Conservation (phyloP, 92 coral and sea anemone genomes). For the Epizoanthus fatuus region DNA sequence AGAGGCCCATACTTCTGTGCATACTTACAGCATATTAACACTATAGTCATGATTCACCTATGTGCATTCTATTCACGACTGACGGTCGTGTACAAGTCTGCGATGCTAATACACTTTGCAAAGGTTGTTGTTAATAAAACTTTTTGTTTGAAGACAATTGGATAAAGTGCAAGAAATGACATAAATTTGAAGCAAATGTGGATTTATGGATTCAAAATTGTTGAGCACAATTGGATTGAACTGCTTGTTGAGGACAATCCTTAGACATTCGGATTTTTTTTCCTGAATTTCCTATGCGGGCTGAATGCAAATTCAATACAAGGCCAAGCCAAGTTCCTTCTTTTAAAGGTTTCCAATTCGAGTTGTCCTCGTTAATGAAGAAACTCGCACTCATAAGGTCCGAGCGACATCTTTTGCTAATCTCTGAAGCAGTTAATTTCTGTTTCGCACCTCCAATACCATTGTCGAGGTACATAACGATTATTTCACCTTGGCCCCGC, state of each 20-base stretch:
- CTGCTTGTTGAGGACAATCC: background rate
- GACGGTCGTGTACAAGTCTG: no score
- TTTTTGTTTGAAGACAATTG: no score
- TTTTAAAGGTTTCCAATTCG: background rate
- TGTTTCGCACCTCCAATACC: background rate
- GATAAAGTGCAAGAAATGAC: no score
- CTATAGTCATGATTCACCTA: no score
- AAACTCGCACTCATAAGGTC: background rate
- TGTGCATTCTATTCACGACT: no score
- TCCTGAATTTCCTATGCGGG: background rate
- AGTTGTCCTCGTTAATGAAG: background rate
- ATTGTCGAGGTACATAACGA: background rate
- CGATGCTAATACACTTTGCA: no score
- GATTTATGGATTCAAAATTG: no score
- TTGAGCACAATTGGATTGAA: background rate
- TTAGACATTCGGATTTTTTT: background rate
- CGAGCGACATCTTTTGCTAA: background rate
- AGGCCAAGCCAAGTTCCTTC: no score
- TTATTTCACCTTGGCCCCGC: background rate
- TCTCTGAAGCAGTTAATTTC: background rate
- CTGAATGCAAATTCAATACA: background rate
- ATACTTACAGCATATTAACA: no score
- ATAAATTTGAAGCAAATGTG: no score
- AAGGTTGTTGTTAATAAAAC: no score
- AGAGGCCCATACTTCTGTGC: no score